phyloP scores from a whole-genome alignment of 2,888 invertebrate species.

The Aporophyla nigra region DNA sequence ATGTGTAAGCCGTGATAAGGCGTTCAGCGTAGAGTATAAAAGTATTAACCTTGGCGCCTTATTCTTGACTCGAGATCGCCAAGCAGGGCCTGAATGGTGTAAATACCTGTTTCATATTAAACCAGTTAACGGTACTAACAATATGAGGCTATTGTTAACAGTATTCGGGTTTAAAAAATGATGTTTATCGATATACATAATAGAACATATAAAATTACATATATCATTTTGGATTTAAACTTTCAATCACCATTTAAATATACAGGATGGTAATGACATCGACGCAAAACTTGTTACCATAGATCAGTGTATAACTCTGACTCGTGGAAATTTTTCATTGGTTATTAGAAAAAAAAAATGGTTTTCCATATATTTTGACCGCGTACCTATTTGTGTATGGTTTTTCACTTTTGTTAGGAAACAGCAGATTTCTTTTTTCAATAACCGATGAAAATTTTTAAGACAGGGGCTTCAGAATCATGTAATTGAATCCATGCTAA shows the following conservation, averaged over 20 bases:
- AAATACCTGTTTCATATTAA: conserved; percentile 90
- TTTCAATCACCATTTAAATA: not conserved
- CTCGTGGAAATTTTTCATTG: too few relatives aligned
- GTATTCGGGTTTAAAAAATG: not conserved
- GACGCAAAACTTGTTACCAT: too few relatives aligned
- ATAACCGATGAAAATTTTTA: too few relatives aligned
- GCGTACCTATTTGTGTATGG: too few relatives aligned
- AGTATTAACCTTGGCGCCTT: conserved; percentile 85
- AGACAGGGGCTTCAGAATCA: too few relatives aligned
- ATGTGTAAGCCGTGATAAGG: conserved; percentile 76
- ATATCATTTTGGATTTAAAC: not conserved
- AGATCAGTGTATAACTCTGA: too few relatives aligned
- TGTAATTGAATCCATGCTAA: too few relatives aligned
- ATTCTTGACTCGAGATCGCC: conserved; percentile 90
- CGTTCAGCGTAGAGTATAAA: conserved; percentile 65
- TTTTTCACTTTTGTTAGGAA: too few relatives aligned
- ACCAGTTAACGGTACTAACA: conserved; percentile 87
- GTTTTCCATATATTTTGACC: too few relatives aligned
- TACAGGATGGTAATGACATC: too few relatives aligned
- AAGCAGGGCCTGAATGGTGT: conserved; percentile 89
- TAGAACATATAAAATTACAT: not conserved
- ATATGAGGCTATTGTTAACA: conserved; percentile 28
- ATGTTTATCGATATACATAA: not conserved
- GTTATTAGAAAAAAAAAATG: too few relatives aligned
- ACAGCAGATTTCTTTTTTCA: too few relatives aligned